Percentiles rank a stretch among this genome's conserved stretches.
These are phyloP conservation scores for Pogonognathellus flavescens DNA, from an alignment of 1,140 invertebrate genomes.

Conservation along the genomic window DNA sequence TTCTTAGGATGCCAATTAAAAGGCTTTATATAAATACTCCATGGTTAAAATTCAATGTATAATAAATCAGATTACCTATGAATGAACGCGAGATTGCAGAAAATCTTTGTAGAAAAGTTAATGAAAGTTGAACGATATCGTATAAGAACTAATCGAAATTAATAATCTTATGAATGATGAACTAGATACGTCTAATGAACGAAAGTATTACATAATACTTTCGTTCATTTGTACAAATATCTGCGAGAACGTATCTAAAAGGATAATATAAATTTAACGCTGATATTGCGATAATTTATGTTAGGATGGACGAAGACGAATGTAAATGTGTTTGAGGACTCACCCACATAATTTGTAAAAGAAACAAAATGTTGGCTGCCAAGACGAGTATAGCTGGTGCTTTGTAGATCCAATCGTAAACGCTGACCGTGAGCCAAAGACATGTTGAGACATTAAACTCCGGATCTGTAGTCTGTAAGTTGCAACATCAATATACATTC, in stretches of 20 bases:
- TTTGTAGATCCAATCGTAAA: slow-evolving; percentile 85
- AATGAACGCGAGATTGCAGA: too few relatives aligned
- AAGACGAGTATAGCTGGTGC: slow-evolving; percentile 80
- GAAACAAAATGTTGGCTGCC: slow-evolving; percentile 86
- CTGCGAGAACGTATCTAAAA: not conserved
- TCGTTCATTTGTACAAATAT: too few relatives aligned
- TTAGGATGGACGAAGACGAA: not conserved
- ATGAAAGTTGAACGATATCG: too few relatives aligned
- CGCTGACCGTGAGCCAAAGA: slow-evolving; percentile 80
- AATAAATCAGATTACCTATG: too few relatives aligned
- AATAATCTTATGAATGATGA: too few relatives aligned
- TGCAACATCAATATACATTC: slow-evolving; percentile 70
- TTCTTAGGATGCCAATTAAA: too few relatives aligned
- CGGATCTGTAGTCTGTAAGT: slow-evolving; percentile 76
- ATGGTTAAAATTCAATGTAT: too few relatives aligned
- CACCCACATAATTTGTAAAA: slow-evolving; percentile 93
- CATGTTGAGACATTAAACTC: slow-evolving; percentile 70
- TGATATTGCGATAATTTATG: not conserved
- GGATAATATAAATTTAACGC: not conserved
- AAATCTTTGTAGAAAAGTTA: too few relatives aligned
- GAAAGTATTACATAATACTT: too few relatives aligned
- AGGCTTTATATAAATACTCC: too few relatives aligned
- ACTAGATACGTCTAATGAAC: too few relatives aligned
- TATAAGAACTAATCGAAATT: too few relatives aligned
- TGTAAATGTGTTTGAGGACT: slow-evolving; percentile 59